phyloP scores from a whole-genome alignment of 2,113 vertebrate species.

The Collichthys lucidus region DNA sequence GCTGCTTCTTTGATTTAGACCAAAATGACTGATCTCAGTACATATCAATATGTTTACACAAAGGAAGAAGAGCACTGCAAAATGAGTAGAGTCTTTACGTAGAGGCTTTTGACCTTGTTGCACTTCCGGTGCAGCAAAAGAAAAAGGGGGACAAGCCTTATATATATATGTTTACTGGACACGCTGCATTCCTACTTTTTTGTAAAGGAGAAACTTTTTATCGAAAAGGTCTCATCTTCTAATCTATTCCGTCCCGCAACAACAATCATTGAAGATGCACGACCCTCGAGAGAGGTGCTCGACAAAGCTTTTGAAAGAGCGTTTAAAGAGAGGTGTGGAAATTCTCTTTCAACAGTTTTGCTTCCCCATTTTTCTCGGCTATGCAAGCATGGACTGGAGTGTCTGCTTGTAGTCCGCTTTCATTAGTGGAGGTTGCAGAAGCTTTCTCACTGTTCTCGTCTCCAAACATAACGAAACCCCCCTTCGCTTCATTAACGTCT shows the following conservation, averaged over 20 bases:
- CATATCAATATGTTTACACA: constrained; percentile 83
- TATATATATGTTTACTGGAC: constrained; percentile 77
- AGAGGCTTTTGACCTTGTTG: constrained; percentile 61
- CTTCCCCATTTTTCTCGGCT: constrained; percentile 64
- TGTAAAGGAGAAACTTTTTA: constrained; percentile 78
- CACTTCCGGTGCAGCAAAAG: constrained; percentile 66
- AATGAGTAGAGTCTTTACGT: constrained; percentile 48
- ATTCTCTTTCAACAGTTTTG: constrained; percentile 57
- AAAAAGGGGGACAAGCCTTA: constrained; percentile 42
- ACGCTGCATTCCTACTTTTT: constrained; percentile 79
- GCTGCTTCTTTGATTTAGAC: constrained; percentile 61
- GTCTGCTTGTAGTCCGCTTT: constrained; percentile 76
- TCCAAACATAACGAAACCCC: constrained; percentile 48
- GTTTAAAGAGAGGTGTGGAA: constrained; percentile 40
- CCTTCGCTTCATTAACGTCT: constrained; percentile 54
- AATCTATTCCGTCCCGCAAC: constrained; percentile 47
- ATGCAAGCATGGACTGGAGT: constrained; percentile 75
- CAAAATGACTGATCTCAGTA: constrained; percentile 52
- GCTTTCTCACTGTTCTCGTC: constrained; percentile 66
- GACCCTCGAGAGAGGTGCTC: constrained; percentile 41
- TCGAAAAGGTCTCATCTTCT: constrained; percentile 65
- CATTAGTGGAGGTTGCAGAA: constrained; percentile 66
- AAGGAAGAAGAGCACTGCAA: constrained; percentile 73
- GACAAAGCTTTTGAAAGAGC: constrained; percentile 64
- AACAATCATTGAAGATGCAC: constrained; percentile 59